Conservation (phyloP, 1,140 invertebrate species). For the Liolophura sinensis region DNA sequence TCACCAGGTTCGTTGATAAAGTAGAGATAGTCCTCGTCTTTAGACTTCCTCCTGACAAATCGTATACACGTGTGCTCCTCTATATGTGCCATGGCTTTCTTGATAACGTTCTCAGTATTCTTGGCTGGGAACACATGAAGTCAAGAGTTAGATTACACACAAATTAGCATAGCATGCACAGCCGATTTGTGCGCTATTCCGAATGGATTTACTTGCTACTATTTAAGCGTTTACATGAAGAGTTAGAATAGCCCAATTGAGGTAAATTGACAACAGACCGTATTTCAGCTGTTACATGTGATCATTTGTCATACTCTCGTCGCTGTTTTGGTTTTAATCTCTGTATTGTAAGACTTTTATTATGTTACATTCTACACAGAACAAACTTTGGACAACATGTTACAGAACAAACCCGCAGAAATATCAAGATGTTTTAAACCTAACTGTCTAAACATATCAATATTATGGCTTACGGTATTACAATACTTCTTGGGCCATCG, state of each 20-base stretch:
- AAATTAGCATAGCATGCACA: background rate
- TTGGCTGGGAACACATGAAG: conserved; percentile 20
- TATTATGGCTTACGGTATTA: too few species aligned
- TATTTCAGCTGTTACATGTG: too few species aligned
- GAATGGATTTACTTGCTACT: background rate
- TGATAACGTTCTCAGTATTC: conserved; percentile 22
- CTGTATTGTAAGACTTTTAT: too few species aligned
- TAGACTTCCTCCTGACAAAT: conserved; percentile 31
- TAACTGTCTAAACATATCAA: background rate
- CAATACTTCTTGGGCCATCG: too few species aligned
- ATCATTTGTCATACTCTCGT: too few species aligned
- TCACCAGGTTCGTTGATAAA: conserved; percentile 49
- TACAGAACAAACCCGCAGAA: background rate
- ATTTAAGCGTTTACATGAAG: too few species aligned
- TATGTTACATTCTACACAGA: too few species aligned
- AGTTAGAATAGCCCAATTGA: too few species aligned
- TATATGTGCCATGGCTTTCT: conserved; percentile 39
- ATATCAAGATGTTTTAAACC: background rate
- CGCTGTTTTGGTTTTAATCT: too few species aligned
- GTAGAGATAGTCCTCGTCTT: conserved; percentile 36
- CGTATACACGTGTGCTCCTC: conserved; percentile 38
- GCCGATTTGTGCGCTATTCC: background rate
- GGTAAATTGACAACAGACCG: too few species aligned
- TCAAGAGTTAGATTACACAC: conserved; percentile 1
- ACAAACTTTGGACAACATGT: too few species aligned